Base-by-base conservation (phyloP, 2,797 vertebrate genomes). In the Galago senegalensis region DNA sequence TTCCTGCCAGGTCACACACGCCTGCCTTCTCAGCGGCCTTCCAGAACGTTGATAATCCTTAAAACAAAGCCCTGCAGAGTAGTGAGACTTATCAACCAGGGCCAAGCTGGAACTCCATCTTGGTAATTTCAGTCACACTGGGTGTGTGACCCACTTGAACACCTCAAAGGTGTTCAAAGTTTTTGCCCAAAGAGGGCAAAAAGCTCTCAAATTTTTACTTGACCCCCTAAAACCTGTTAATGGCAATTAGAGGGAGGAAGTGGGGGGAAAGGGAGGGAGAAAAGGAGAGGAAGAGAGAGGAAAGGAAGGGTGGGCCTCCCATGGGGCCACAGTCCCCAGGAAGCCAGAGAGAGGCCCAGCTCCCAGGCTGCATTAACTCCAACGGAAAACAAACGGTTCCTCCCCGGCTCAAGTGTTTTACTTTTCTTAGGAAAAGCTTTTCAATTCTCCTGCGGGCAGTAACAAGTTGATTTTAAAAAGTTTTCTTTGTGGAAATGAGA, bases 111-210 rank as follows among this genome's bases (percentile, higher is more conserved):
- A 72, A 40, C 43, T 69, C n/a, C 40, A 60, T 77, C 80, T 91
- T 46, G 4, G 56, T 31, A 18, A 75, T 80, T 58, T 56, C 37
- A 69, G 49, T 73, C 61, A 67, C 9, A 34, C 73, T 3, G 14
- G 60, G 56, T 20, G 14, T 12, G 37, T 63, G 91, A 95, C 17
- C 2, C 63, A 20, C 46, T 69, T 65, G 58, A 40, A 73, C 21
- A 63, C 37, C 43, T 86, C 90, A 11, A 40, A 86, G 67, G 69
- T 14, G 13, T 53, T 53, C 49, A 53, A 53, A 40, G 49, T 14
- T 53, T 53, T 53, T 53, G 13, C 3, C 49, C n/a, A 88, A 70
- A 93, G 76, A 89, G 92, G 93, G 65, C 63, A 58, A n/a, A 89
- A 86, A 86, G 60, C 31, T 40, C 46, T 70, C 73, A 20, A 7